Evolutionary conservation across 1,140 invertebrate genomes (phyloP).

Genomic region (Drosophila sechellia): DNA sequence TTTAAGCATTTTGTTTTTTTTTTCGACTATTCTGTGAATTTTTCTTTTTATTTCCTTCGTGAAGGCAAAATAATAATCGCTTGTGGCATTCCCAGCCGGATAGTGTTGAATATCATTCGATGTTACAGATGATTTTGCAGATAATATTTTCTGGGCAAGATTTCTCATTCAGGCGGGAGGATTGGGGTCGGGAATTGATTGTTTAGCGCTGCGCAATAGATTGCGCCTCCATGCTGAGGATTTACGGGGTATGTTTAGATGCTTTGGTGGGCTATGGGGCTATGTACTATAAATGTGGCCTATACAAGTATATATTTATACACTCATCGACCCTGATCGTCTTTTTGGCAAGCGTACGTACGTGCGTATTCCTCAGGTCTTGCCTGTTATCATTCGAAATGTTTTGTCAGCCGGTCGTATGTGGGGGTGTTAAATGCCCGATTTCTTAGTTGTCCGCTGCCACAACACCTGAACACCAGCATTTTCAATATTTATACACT

Average conservation of each 20-base stretch:
- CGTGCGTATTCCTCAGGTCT: constrained; percentile 28
- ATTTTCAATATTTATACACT: constrained; percentile 51
- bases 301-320: constrained; percentile 50
- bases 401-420: constrained; percentile 52
- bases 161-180: neutral
- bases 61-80: constrained; percentile 80
- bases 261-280: neutral
- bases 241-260: neutral
- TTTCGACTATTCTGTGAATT: constrained; percentile 30
- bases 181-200: constrained; percentile 13
- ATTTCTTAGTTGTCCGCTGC: constrained; percentile 28
- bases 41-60: constrained; percentile 42
- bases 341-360: constrained; percentile 59
- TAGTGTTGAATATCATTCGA: constrained; percentile 83
- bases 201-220: constrained; percentile 43
- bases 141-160: constrained; percentile 62
- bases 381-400: constrained; percentile 70
- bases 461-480: constrained; percentile 61
- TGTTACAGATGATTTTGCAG: constrained; percentile 73
- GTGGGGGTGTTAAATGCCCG: constrained; percentile 45
- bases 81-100: constrained; percentile 77
- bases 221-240: constrained; percentile 14
- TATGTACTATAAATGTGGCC: constrained; percentile 24
- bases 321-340: constrained; percentile 69
- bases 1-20: constrained; percentile 43